Percentiles rank a stretch among this genome's conserved stretches.
These are phyloP conservation scores for Mustela nigripes DNA, from an alignment of 2,113 vertebrate species.

Conservation along the genomic window DNA sequence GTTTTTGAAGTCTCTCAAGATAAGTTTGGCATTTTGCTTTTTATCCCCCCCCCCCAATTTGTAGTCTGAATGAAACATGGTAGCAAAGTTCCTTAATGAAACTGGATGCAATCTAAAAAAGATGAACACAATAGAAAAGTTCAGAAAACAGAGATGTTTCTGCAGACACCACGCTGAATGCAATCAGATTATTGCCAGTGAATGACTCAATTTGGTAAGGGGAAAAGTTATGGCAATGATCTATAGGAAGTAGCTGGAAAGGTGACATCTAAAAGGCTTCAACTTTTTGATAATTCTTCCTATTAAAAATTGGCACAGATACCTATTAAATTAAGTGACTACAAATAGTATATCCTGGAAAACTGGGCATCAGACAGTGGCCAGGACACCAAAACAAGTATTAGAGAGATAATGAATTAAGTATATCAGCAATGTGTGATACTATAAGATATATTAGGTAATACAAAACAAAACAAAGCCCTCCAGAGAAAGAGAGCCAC, in stretches of 20 bases:
- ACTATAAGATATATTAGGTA: background rate
- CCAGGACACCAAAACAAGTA: background rate
- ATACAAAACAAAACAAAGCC: background rate
- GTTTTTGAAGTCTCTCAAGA: background rate
- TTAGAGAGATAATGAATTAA: background rate
- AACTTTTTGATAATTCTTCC: background rate
- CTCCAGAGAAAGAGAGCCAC: background rate
- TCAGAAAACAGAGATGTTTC: slow-evolving; percentile 70
- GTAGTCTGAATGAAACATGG: slow-evolving; percentile 29
- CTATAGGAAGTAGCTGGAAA: background rate
- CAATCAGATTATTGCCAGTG: slow-evolving; percentile 75
- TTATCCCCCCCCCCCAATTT: background rate
- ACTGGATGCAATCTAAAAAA: slow-evolving; percentile 70
- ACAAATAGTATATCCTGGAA: background rate
- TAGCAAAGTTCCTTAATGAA: slow-evolving; percentile 65
- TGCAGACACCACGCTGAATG: slow-evolving; percentile 62
- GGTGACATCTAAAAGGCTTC: background rate
- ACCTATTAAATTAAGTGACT: background rate
- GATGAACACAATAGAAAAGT: slow-evolving; percentile 60
- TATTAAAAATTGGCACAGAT: background rate
- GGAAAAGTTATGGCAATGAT: slow-evolving; percentile 4
- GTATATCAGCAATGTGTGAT: background rate
- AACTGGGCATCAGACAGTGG: background rate
- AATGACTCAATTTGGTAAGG: slow-evolving; percentile 78
- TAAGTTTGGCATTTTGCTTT: background rate